Percentiles rank a stretch among this genome's conserved stretches.
Evolutionary conservation across 2,888 invertebrate species (phyloP).

Genomic region (Microctonus aethiopoides): DNA sequence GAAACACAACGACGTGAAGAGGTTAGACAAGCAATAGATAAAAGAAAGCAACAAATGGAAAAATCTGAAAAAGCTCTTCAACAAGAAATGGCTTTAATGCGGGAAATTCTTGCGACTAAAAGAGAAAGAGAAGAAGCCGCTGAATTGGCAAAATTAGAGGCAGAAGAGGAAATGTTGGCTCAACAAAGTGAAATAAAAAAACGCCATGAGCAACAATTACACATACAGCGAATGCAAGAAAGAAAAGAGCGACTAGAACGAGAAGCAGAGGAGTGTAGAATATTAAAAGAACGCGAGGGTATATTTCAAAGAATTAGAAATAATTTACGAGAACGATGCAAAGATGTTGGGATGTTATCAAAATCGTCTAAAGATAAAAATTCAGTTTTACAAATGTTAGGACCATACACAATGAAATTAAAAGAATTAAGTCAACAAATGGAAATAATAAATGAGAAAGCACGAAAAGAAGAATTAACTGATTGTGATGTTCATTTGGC

Average conservation of each 20-base stretch:
- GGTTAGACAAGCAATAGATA: slow-evolving; percentile 61
- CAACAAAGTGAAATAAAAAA: slow-evolving; percentile 70
- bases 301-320: slow-evolving; percentile 49
- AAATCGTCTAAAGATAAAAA: slow-evolving; percentile 53
- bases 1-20: slow-evolving; percentile 58
- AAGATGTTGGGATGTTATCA: slow-evolving; percentile 48
- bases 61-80: slow-evolving; percentile 59
- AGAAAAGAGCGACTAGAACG: slow-evolving; percentile 49
- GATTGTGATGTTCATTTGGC: slow-evolving; percentile 52
- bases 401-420: slow-evolving; percentile 48
- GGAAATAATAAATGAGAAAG: slow-evolving; percentile 55
- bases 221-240: slow-evolving; percentile 50
- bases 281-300: slow-evolving; percentile 67
- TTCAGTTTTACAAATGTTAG: slow-evolving; percentile 46
- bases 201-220: slow-evolving; percentile 61
- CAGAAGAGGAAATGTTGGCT: slow-evolving; percentile 69
- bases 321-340: slow-evolving; percentile 48
- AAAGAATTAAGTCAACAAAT: slow-evolving; percentile 62
- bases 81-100: slow-evolving; percentile 55
- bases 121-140: slow-evolving; percentile 59
- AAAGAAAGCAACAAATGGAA: slow-evolving; percentile 60
- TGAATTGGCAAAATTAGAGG: slow-evolving; percentile 69
- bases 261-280: slow-evolving; percentile 58
- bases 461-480: slow-evolving; percentile 49
- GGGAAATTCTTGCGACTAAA: slow-evolving; percentile 49